Evolutionary conservation across 2,888 invertebrate species (phyloP).

Genomic region (Caradrina kadenii): DNA sequence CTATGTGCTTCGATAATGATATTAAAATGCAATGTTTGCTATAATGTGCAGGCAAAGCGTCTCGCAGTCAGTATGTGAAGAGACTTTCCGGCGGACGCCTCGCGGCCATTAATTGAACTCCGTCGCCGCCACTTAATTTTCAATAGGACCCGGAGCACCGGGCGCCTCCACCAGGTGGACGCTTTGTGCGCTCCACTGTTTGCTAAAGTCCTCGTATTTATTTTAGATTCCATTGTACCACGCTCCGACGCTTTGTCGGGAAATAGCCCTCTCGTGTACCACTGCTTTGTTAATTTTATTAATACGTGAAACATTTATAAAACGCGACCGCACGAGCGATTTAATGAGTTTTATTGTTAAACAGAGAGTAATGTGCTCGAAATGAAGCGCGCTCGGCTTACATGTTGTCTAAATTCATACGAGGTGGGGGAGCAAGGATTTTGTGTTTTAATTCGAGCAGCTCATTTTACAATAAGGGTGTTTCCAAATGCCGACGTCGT

Average conservation of each 20-base stretch:
- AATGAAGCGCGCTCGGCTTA: conserved; percentile 81
- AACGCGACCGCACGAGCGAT: conserved; percentile 86
- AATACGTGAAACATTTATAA: conserved; percentile 90
- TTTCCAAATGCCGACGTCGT: conserved; percentile 4
- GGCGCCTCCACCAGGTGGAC: conserved; percentile 82
- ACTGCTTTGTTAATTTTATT: conserved; percentile 90
- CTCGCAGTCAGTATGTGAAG: conserved; percentile 50
- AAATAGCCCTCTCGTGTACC: conserved; percentile 86
- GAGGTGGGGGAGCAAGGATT: conserved; percentile 71
- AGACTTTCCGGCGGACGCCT: conserved; percentile 71
- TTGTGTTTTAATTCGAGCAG: conserved; percentile 81
- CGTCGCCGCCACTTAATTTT: conserved; percentile 84
- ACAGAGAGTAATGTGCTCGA: conserved; percentile 85
- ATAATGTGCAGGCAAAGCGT: conserved; percentile 42
- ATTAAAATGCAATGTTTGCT: conserved; percentile 47
- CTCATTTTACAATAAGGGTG: conserved; percentile 77
- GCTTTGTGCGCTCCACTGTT: conserved; percentile 86
- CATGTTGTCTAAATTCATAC: conserved; percentile 79
- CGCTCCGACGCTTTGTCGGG: conserved; percentile 86
- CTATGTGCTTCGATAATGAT: conserved; percentile 24
- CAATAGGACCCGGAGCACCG: conserved; percentile 73
- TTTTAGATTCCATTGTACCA: conserved; percentile 89
- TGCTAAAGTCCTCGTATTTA: conserved; percentile 90
- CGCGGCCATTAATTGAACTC: conserved; percentile 82
- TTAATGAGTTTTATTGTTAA: conserved; percentile 90